Conservation (phyloP, 2,797 vertebrate genomes). For the Cynodonichthys magdalenae region DNA sequence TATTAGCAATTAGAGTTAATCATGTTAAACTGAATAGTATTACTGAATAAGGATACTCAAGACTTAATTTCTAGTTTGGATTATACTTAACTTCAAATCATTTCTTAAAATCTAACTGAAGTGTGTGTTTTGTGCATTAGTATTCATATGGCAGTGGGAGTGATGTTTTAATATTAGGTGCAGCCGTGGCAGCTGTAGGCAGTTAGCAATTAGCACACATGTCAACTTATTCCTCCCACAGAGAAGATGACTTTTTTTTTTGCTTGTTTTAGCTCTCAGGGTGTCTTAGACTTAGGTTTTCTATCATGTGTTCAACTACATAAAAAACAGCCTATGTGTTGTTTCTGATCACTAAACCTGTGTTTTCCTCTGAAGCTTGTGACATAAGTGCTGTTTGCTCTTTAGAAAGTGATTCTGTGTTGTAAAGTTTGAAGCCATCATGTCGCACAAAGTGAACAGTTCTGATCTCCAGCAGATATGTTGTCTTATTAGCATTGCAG, state of each 20-base stretch:
- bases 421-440: no score
- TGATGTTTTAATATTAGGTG: background rate
- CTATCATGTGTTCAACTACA: no score
- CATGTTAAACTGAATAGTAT: background rate
- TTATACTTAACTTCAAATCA: background rate
- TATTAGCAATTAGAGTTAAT: background rate
- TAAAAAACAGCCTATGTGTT: no score
- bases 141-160: constrained; percentile 1
- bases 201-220: constrained; percentile 23
- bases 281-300: background rate
- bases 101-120: background rate
- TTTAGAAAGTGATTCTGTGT: no score
- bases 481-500: no score
- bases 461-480: no score
- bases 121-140: background rate
- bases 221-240: constrained; percentile 3
- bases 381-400: no score
- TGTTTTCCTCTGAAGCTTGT: no score
- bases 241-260: constrained; percentile 9
- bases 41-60: background rate
- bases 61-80: background rate
- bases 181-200: constrained; percentile 29
- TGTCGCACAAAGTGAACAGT: no score
- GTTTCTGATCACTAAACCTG: no score
- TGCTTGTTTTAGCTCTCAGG: background rate